phyloP scores from a whole-genome alignment of 2,113 vertebrate genomes.

The Danionella cerebrum region DNA sequence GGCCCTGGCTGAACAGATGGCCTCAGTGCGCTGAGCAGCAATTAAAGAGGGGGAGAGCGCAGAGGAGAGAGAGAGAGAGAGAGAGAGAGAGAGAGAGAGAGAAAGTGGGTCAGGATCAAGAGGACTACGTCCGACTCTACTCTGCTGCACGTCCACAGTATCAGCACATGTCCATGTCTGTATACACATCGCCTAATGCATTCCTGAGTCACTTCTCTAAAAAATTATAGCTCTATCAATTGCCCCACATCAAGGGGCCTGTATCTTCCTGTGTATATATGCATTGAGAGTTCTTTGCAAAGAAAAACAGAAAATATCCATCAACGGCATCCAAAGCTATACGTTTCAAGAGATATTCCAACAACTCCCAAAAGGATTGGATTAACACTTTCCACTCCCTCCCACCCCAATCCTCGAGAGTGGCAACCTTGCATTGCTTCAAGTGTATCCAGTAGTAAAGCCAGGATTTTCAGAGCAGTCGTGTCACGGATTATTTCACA shows the following conservation, averaged over 20 bases:
- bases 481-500: too few species aligned
- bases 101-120: slow-evolving; percentile 48
- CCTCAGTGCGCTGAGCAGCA: slow-evolving; percentile 65
- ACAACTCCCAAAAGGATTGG: slow-evolving; percentile 1
- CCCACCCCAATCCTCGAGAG: slow-evolving; percentile 16
- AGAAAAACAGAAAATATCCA: background rate
- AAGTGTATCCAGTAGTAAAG: too few species aligned
- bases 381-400: slow-evolving; percentile 7
- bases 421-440: slow-evolving; percentile 9
- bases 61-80: slow-evolving; percentile 27
- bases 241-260: slow-evolving; percentile 21
- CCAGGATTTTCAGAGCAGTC: too few species aligned
- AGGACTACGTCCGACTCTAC: slow-evolving; percentile 13
- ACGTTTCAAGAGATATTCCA: background rate
- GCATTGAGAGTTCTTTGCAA: background rate
- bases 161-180: slow-evolving; percentile 12
- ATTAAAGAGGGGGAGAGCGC: slow-evolving; percentile 61
- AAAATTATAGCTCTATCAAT: slow-evolving; percentile 50
- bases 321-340: background rate
- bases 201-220: slow-evolving; percentile 28
- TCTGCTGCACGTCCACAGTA: slow-evolving; percentile 13
- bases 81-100: slow-evolving; percentile 10
- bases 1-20: slow-evolving; percentile 69
- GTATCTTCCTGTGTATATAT: background rate
- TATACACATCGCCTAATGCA: slow-evolving; percentile 24